Conservation (phyloP, 2,797 vertebrate species). For the Alcedo atthis region DNA sequence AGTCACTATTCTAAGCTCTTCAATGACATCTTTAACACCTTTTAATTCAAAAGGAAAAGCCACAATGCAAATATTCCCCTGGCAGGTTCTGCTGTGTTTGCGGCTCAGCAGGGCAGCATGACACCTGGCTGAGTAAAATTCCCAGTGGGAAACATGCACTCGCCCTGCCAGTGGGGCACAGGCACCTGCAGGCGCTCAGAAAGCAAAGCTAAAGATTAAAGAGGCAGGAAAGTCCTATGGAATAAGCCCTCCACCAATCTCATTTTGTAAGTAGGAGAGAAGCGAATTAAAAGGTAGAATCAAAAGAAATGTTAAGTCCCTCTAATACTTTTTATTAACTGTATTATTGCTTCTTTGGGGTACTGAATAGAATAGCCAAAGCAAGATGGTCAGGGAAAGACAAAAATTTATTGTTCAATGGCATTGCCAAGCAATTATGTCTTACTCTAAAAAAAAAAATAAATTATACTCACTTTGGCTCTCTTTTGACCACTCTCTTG, state of each 20-base stretch:
- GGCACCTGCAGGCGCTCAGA: conserved; percentile 80
- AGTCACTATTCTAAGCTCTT: conserved; percentile 74
- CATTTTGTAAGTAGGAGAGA: conserved; percentile 73
- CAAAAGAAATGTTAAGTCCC: conserved; percentile 24
- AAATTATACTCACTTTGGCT: background rate
- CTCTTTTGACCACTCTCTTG: background rate
- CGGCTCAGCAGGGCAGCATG: conserved; percentile 81
- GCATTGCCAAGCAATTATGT: background rate
- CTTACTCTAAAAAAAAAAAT: background rate
- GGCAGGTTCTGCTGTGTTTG: conserved; percentile 86
- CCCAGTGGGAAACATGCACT: conserved; percentile 85
- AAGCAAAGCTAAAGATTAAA: conserved; percentile 86
- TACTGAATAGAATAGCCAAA: background rate
- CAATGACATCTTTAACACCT: conserved; percentile 74
- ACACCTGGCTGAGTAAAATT: conserved; percentile 89
- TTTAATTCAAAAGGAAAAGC: conserved; percentile 76
- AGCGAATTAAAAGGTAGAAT: conserved; percentile 54
- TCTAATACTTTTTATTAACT: background rate
- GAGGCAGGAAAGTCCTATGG: conserved; percentile 69
- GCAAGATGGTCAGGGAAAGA: background rate
- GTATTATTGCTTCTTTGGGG: background rate
- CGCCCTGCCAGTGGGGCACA: conserved; percentile 80
- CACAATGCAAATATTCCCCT: conserved; percentile 77
- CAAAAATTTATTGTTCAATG: background rate
- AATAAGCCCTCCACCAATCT: conserved; percentile 77